These are phyloP conservation scores for Zalophus californianus DNA, from an alignment of 2,797 vertebrate genomes.

Conservation along the genomic window DNA sequence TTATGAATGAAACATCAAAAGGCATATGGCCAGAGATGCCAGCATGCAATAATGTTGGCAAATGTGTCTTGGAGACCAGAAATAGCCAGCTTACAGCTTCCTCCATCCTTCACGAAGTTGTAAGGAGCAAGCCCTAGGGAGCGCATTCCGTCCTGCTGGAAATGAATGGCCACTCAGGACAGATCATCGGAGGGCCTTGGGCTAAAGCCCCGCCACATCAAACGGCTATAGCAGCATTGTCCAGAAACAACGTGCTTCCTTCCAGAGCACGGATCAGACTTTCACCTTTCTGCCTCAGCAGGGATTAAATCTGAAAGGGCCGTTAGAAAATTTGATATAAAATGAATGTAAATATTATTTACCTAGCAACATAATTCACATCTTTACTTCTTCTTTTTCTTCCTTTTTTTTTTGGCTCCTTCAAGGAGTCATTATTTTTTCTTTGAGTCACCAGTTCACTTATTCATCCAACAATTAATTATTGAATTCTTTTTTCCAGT, in stretches of 20 bases:
- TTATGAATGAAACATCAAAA: conserved; percentile 75
- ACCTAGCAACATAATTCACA: not conserved
- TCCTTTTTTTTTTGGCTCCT: not conserved
- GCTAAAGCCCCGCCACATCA: conserved; percentile 68
- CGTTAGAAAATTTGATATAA: not conserved
- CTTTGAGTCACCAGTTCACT: not conserved
- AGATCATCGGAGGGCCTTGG: not conserved
- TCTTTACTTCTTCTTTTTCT: not conserved
- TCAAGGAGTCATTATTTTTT: conserved; percentile 4
- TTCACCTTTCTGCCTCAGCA: not conserved
- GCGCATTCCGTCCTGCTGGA: conserved; percentile 33
- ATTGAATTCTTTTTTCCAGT: not conserved
- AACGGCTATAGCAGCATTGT: conserved; percentile 47
- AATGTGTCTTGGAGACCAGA: conserved; percentile 74
- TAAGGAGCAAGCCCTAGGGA: conserved; percentile 54
- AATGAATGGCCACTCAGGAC: conserved; percentile 49
- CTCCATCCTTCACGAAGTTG: conserved; percentile 79
- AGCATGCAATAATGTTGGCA: conserved; percentile 41
- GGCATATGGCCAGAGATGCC: not conserved
- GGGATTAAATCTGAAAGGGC: not conserved
- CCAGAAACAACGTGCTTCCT: conserved; percentile 46
- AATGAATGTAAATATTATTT: conserved; percentile 20
- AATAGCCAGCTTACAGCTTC: conserved; percentile 50
- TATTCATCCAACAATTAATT: not conserved
- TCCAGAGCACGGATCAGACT: conserved; percentile 70